Evolutionary conservation across 37 sponge, comb jelly and placozoan genomes (phyloP), one percentile per base, ranked within the genome.

Genomic region (Dysidea cf. avara): DNA sequence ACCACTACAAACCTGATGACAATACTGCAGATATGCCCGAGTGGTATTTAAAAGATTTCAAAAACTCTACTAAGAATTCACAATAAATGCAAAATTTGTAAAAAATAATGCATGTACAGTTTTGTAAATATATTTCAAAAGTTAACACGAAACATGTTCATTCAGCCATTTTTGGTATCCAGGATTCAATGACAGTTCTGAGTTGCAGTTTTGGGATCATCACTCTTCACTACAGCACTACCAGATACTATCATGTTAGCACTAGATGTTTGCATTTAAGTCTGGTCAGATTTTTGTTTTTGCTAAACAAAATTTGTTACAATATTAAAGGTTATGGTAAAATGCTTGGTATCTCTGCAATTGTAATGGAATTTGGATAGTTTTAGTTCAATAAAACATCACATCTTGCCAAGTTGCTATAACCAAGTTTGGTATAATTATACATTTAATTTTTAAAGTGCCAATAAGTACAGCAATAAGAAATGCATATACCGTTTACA

Each of bases 161-260:
- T 28, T 55, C 26, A 55, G 22, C 56, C 2, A n/a, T n/a, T 43
- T 43, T 5, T 43, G 46, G 46, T 12, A 43, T 43, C 48, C 71
- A 87, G 71, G 54, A 80, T 22, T 89, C 72, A 13, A 86, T 92
- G 11, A 64, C 56, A 0, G 43, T 61, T 31, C 86, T 83, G 60
- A 98, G 69, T 39, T 77, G 52, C 1, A 68, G 29, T 52, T 52
- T n/a, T 68, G 29, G 93, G 90, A 17, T 92, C 79, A 25, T 71
- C 55, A 43, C 86, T 83, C 71, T 87, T 89, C 48, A 98, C 91
- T 1, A 98, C 84, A 21, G 99, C 96, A 84, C 85, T 98, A 17
- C 99, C 99, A 24, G 96, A 88, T 36, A 98, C 99, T 18, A 98
- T 98, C 82, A 94, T 83, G 64, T 98, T 98, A 26, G 99, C 99